Evolutionary conservation across 2,888 invertebrate genomes (phyloP).

Genomic region (Muscina levida): DNA sequence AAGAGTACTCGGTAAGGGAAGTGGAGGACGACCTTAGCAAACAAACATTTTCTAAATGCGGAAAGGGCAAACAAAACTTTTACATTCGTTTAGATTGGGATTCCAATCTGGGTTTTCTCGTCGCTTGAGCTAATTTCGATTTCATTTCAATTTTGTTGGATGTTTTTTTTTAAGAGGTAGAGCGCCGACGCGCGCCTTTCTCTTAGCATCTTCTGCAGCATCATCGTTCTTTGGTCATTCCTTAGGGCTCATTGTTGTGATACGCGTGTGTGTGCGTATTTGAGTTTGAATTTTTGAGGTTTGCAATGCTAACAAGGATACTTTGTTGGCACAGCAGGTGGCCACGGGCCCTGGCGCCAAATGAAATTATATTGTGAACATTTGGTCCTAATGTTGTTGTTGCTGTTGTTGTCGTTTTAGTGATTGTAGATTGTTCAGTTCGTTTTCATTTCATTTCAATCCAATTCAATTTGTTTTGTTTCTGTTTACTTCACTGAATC

Average conservation of each 20-base stretch:
- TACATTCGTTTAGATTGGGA: conserved; percentile 37
- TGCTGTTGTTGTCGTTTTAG: not conserved
- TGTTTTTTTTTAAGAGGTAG: not conserved
- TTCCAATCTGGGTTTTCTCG: conserved; percentile 27
- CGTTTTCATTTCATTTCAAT: conserved; percentile 1
- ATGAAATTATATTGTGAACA: conserved; percentile 62
- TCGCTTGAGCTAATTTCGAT: conserved; percentile 7
- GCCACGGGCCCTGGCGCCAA: conserved; percentile 75
- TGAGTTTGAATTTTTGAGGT: conserved; percentile 60
- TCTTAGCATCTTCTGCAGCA: not conserved
- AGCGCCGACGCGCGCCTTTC: not conserved
- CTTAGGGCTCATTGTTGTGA: not conserved
- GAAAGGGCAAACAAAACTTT: conserved; percentile 59
- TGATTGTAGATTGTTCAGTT: not conserved
- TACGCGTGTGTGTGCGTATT: conserved; percentile 20
- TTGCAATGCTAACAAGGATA: conserved; percentile 76
- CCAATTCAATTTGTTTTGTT: not conserved
- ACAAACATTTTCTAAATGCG: conserved; percentile 33
- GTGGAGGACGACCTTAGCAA: conserved; percentile 61
- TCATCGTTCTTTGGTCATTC: not conserved
- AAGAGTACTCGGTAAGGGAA: no score
- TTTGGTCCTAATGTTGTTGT: conserved; percentile 29
- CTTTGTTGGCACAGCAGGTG: conserved; percentile 74
- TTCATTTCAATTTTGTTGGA: conserved; percentile 1
- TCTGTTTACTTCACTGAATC: not conserved